Percentiles rank a stretch among this genome's conserved stretches.
Evolutionary conservation across 2,113 vertebrate species (phyloP).

Genomic region (Larimichthys crocea): DNA sequence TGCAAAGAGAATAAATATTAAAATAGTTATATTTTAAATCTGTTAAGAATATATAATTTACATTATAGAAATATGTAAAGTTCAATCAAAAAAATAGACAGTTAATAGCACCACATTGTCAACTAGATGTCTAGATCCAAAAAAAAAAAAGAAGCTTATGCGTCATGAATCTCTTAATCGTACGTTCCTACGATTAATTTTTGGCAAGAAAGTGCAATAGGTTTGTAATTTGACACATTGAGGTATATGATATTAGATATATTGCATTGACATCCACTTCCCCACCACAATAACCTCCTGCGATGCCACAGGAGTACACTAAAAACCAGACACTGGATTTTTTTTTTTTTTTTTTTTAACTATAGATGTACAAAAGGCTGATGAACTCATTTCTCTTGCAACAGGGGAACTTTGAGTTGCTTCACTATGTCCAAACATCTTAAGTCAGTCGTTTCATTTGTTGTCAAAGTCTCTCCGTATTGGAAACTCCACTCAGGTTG

Average conservation of each 20-base stretch:
- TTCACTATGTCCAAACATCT: slow-evolving; percentile 39
- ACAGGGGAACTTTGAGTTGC: slow-evolving; percentile 39
- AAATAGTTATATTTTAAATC: slow-evolving; percentile 61
- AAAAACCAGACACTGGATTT: slow-evolving; percentile 17
- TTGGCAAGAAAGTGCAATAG: slow-evolving; percentile 81
- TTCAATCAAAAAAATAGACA: slow-evolving; percentile 52
- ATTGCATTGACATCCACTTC: slow-evolving; percentile 57
- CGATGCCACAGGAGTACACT: slow-evolving; percentile 31
- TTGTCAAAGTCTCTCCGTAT: slow-evolving; percentile 33
- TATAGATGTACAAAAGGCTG: slow-evolving; percentile 4
- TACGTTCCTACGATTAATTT: slow-evolving; percentile 45
- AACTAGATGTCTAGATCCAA: slow-evolving; percentile 43
- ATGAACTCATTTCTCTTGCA: slow-evolving; percentile 23
- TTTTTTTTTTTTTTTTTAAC: background rate
- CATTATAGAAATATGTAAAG: slow-evolving; percentile 50
- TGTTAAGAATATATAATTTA: slow-evolving; percentile 71
- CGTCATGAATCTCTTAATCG: slow-evolving; percentile 43
- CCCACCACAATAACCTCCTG: slow-evolving; percentile 26
- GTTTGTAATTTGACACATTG: slow-evolving; percentile 75
- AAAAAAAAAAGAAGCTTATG: slow-evolving; percentile 72
- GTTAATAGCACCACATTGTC: slow-evolving; percentile 75
- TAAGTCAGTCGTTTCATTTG: slow-evolving; percentile 54
- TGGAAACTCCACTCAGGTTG: slow-evolving; percentile 49
- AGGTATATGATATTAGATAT: slow-evolving; percentile 78
- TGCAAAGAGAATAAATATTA: slow-evolving; percentile 71